These are phyloP conservation scores for Seriola dumerili DNA, from an alignment of 2,113 vertebrate genomes.

Conservation along the genomic window DNA sequence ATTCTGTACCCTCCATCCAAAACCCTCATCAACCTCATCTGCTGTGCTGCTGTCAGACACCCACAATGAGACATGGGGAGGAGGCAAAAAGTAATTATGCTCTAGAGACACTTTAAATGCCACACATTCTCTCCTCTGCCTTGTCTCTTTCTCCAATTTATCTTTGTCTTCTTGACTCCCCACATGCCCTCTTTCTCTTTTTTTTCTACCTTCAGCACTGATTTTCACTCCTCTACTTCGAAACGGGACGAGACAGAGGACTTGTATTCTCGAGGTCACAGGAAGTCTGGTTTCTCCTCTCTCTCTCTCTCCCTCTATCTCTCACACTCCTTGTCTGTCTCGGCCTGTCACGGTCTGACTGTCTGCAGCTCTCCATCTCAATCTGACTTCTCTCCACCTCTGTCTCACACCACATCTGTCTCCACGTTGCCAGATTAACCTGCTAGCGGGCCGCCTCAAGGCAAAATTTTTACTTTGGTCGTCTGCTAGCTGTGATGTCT, in stretches of 20 bases:
- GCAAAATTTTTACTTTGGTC: not conserved
- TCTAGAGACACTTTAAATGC: not conserved
- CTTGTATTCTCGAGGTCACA: slow-evolving; percentile 13
- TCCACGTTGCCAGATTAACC: not conserved
- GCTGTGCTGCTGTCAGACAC: not conserved
- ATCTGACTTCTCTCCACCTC: not conserved
- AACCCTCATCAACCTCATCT: not conserved
- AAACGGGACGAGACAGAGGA: slow-evolving; percentile 2
- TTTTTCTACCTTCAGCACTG: not conserved
- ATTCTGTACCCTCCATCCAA: not conserved
- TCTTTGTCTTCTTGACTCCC: not conserved
- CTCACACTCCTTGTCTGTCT: not conserved
- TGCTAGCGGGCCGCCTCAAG: not conserved
- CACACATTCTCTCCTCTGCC: not conserved
- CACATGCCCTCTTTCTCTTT: not conserved
- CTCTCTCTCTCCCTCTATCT: not conserved
- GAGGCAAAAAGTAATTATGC: not conserved
- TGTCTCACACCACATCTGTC: not conserved
- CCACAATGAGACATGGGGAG: not conserved
- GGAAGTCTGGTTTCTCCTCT: not conserved
- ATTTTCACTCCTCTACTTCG: slow-evolving; percentile 14
- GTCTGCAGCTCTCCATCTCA: slow-evolving; percentile 3
- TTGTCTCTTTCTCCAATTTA: not conserved
- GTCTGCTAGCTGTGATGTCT: not conserved
- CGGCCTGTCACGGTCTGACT: slow-evolving; percentile 6